Conservation (phyloP, 2,797 vertebrate species). For the Danio jaintianensis region DNA sequence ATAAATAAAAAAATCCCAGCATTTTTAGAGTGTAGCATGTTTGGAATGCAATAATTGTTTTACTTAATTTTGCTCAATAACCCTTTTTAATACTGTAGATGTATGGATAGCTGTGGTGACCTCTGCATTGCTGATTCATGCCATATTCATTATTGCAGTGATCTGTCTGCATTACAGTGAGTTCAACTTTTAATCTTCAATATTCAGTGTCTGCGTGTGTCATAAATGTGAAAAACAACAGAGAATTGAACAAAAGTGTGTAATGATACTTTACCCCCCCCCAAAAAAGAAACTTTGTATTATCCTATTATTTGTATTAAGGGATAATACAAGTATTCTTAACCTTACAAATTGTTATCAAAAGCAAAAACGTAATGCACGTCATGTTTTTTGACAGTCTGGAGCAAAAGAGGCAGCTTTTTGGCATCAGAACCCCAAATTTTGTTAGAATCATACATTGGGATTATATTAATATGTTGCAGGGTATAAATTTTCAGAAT, state of each 20-base stretch:
- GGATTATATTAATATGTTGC: not conserved
- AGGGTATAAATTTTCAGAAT: not conserved
- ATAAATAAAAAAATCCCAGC: too few species aligned
- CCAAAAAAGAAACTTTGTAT: too few species aligned
- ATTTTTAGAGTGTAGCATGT: too few species aligned
- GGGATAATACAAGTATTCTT: too few species aligned
- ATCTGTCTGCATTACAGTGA: constrained; percentile 34
- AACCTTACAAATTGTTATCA: too few species aligned
- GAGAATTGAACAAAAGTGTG: too few species aligned
- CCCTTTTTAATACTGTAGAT: not conserved
- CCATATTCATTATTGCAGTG: constrained; percentile 3
- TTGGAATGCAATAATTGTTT: not conserved
- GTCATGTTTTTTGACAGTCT: not conserved
- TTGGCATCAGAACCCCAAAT: not conserved
- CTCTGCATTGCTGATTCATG: not conserved
- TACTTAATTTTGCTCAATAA: not conserved
- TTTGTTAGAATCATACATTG: not conserved
- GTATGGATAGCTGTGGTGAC: not conserved
- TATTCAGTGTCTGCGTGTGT: not conserved
- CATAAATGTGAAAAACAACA: too few species aligned
- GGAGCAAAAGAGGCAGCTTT: not conserved
- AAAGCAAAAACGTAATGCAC: too few species aligned
- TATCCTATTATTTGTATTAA: too few species aligned
- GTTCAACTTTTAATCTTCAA: constrained; percentile 2
- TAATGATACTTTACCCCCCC: too few species aligned